These are phyloP conservation scores for Porites divaricata DNA, from an alignment of 92 coral and sea anemone species.

Conservation along the genomic window DNA sequence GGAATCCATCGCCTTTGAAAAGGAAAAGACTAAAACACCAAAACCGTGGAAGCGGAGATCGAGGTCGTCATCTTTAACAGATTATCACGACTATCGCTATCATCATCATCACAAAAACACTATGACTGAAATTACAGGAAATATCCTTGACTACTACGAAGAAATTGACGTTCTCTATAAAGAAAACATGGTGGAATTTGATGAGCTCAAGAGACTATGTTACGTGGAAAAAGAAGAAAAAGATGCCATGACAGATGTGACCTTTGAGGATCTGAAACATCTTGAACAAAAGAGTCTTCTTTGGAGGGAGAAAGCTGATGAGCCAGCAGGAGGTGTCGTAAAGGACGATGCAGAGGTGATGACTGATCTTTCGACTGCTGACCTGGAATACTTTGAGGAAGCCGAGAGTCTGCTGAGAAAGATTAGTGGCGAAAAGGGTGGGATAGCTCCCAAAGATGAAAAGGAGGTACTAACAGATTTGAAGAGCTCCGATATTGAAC, in stretches of 20 bases:
- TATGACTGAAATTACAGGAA: constrained; percentile 79
- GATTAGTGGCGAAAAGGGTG: constrained; percentile 29
- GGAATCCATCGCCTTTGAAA: constrained; percentile 37
- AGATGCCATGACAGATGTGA: constrained; percentile 58
- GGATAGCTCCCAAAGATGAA: constrained; percentile 43
- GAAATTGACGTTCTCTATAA: constrained; percentile 59
- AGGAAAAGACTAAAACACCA: constrained; percentile 26
- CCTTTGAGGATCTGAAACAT: constrained; percentile 37
- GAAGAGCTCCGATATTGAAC: constrained; percentile 60
- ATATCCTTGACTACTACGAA: constrained; percentile 71
- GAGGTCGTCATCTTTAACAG: constrained; percentile 27
- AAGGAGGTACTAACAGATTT: constrained; percentile 67
- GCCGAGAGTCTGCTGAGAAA: constrained; percentile 62
- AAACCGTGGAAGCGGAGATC: constrained; percentile 18
- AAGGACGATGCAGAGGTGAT: constrained; percentile 54
- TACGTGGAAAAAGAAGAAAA: constrained; percentile 49
- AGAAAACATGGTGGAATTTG: constrained; percentile 50
- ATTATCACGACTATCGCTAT: not conserved
- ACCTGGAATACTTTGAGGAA: constrained; percentile 72
- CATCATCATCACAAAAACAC: constrained; percentile 18
- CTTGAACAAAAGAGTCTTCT: constrained; percentile 38
- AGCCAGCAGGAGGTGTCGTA: constrained; percentile 5
- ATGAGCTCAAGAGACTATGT: constrained; percentile 29
- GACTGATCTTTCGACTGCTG: constrained; percentile 77
- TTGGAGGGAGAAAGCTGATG: constrained; percentile 34